Evolutionary conservation across 2,888 invertebrate genomes (phyloP).

Genomic region (Callyntrura guangdongensis): DNA sequence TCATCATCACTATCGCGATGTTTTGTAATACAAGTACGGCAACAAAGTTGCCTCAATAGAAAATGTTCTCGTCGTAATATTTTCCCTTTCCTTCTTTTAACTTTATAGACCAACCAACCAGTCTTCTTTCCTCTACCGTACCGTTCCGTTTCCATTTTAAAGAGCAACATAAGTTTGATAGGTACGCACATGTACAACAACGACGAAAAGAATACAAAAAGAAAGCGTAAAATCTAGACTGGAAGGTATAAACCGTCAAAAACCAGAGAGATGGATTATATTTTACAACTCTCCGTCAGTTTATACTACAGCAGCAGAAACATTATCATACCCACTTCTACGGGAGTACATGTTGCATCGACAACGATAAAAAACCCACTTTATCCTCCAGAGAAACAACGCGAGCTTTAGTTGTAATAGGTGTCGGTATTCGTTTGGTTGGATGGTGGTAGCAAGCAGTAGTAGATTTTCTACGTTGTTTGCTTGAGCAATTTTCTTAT

Average conservation of each 20-base stretch:
- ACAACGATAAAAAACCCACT: constrained; percentile 11
- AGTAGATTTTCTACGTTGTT: constrained; percentile 28
- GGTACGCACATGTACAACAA: not conserved
- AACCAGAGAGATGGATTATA: constrained; percentile 57
- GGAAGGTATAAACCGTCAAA: constrained; percentile 76
- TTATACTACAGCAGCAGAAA: constrained; percentile 64
- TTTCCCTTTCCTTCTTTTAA: constrained; percentile 9
- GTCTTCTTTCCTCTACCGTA: not conserved
- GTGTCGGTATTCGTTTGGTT: constrained; percentile 35
- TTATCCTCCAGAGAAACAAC: constrained; percentile 25
- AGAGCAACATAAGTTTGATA: not conserved
- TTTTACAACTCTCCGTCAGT: constrained; percentile 69
- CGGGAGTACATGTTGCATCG: not conserved
- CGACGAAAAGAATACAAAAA: constrained; percentile 3
- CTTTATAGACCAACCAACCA: too few relatives aligned
- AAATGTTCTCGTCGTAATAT: not conserved
- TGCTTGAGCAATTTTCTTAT: constrained; percentile 23
- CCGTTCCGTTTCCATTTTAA: not conserved
- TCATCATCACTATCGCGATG: not conserved
- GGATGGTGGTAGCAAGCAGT: not conserved
- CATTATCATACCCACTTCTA: not conserved
- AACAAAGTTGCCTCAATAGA: constrained; percentile 21
- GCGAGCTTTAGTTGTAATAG: constrained; percentile 13
- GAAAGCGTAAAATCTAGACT: constrained; percentile 75
- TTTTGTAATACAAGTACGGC: constrained; percentile 15